Evolutionary conservation across 2,888 invertebrate genomes (phyloP).

Genomic region (Lypha dubia): DNA sequence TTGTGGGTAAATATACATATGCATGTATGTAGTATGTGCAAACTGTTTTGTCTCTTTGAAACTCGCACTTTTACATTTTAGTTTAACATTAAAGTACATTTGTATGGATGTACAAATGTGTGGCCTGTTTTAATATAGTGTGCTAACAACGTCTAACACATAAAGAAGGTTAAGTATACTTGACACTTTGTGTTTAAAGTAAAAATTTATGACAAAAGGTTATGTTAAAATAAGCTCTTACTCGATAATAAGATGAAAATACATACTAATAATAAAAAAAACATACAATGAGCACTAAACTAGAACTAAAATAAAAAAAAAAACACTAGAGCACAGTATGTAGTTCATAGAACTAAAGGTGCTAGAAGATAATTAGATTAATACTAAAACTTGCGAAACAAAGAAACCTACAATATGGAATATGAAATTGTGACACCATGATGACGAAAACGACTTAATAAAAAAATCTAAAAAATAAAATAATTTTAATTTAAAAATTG

Average conservation of each 20-base stretch:
- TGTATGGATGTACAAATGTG: neutral
- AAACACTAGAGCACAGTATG: slow-evolving; percentile 26
- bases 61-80: neutral
- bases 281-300: slow-evolving; percentile 30
- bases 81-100: neutral
- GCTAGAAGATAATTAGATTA: slow-evolving; percentile 43
- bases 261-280: slow-evolving; percentile 49
- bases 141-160: slow-evolving; percentile 59
- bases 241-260: slow-evolving; percentile 65
- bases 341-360: slow-evolving; percentile 32
- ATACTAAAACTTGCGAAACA: slow-evolving; percentile 18
- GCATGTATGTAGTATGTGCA: too few species aligned
- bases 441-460: neutral
- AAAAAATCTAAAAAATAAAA: neutral
- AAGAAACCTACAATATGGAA: slow-evolving; percentile 24
- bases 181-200: slow-evolving; percentile 72
- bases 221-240: slow-evolving; percentile 57
- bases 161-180: slow-evolving; percentile 74
- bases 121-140: slow-evolving; percentile 38
- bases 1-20: slow-evolving; percentile 45
- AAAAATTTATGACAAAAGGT: slow-evolving; percentile 68
- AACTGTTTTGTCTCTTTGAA: slow-evolving; percentile 5
- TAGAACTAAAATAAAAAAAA: slow-evolving; percentile 8
- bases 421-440: slow-evolving; percentile 23
- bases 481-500: neutral